A percentile compares a stretch with the other conserved stretches of the same genome.
Conservation (phyloP, 1,140 invertebrate species). For the Antheraea mylitta region DNA sequence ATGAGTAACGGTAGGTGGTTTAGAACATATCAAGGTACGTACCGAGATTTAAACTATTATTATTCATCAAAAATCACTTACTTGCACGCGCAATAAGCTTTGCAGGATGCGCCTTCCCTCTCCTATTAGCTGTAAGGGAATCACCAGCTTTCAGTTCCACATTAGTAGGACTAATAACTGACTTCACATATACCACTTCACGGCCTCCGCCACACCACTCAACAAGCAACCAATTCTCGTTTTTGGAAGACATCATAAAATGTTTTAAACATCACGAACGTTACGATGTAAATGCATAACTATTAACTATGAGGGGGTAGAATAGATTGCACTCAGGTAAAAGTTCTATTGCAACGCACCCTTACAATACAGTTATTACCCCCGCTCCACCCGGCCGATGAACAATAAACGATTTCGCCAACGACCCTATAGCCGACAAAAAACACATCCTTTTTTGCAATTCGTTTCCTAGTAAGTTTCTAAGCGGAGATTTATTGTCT, state of each 20-base stretch:
- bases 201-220: slow-evolving; percentile 42
- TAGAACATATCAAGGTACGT: too few relatives aligned
- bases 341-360: slow-evolving; percentile 64
- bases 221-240: slow-evolving; percentile 53
- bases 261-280: slow-evolving; percentile 2
- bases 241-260: slow-evolving; percentile 36
- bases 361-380: slow-evolving; percentile 57
- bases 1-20: too few relatives aligned
- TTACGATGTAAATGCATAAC: slow-evolving; percentile 9
- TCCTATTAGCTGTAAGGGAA: slow-evolving; percentile 17
- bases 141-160: slow-evolving; percentile 22
- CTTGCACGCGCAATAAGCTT: slow-evolving; percentile 23
- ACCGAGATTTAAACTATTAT: too few relatives aligned
- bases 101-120: slow-evolving; percentile 18
- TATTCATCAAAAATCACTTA: slow-evolving; percentile 21
- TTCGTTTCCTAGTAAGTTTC: slow-evolving; percentile 48
- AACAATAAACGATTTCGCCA: slow-evolving; percentile 67
- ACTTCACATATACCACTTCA: slow-evolving; percentile 32
- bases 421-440: slow-evolving; percentile 46
- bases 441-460: slow-evolving; percentile 67
- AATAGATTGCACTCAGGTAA: slow-evolving; percentile 56
- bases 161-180: slow-evolving; percentile 21
- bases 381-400: slow-evolving; percentile 44
- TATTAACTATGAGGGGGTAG: slow-evolving; percentile 5
- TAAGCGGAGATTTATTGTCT: slow-evolving; percentile 39